Base-by-base conservation (phyloP, 2,888 invertebrate genomes). In the Halictus quadricinctus region DNA sequence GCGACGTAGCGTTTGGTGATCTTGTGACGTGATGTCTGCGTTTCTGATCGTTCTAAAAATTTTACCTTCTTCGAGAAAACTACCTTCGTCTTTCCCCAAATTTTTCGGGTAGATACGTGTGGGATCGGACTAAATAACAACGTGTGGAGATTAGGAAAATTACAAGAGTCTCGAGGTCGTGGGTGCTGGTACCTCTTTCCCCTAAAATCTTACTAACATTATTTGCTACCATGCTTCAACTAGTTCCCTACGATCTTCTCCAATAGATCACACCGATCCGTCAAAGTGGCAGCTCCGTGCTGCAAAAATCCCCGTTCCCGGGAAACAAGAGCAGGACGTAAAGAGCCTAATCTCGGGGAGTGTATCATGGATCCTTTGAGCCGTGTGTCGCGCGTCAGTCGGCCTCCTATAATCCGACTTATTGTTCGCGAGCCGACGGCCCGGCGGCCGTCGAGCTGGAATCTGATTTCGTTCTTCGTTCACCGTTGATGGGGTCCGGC, bases 381-480 rank as follows among this genome's bases (percentile, higher is more conserved):
- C 80, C 73, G 60, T 41, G 79, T 69, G 64, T 66, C 29, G 70
- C 8, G 29, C 8, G 29, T 29, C 64, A 7, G 69, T 72, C 50
- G 1, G 66, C 80, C 80, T 77, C 74, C 80, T 66, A 72, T 88
- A 85, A 88, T 88, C 89, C 88, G 87, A 80, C 64, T 85, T 80
- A 81, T 85, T 78, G 85, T 85, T 79, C 46, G 85, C 89, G 76
- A 70, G 85, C 85, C 85, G 85, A 70, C 87, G 84, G 79, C 78
- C 84, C 85, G 85, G 66, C 87, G 84, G 76, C 78, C 84, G 79
- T 29, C 46, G 77, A 76, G 66, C 25, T 69, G 79, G 66, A 80
- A 87, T 89, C 87, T 79, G 88, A 87, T 85, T 89, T 83, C 72
- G 76, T 76, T 84, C 78, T 64, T 79, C 70, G 25, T 82, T 88